These are phyloP conservation scores for Anodontia alba DNA, from an alignment of 2,888 invertebrate genomes.

Conservation along the genomic window DNA sequence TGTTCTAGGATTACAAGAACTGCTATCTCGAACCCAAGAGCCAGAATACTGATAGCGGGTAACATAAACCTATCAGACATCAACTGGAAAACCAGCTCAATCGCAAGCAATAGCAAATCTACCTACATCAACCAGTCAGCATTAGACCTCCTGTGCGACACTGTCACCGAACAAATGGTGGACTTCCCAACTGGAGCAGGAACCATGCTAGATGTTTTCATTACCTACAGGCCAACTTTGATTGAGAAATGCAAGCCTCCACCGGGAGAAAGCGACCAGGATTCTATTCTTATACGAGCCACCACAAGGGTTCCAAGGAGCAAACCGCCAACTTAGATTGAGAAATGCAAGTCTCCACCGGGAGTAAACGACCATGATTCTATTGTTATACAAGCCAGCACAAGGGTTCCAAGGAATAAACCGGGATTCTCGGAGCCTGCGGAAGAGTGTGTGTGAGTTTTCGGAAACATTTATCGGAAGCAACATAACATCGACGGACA, in stretches of 20 bases:
- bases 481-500: neutral
- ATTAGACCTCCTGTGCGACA: neutral
- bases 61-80: neutral
- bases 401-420: slow-evolving; percentile 29
- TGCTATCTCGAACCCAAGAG: too few relatives aligned
- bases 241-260: slow-evolving; percentile 17
- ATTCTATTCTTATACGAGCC: slow-evolving; percentile 23
- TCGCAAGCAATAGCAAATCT: neutral
- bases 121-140: neutral
- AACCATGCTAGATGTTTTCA: slow-evolving; percentile 25
- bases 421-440: slow-evolving; percentile 1
- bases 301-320: neutral
- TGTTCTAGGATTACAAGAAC: too few relatives aligned
- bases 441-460: too few relatives aligned
- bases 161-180: slow-evolving; percentile 14
- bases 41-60: neutral
- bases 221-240: slow-evolving; percentile 34
- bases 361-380: too few relatives aligned
- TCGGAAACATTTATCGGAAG: too few relatives aligned
- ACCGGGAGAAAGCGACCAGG: slow-evolving; percentile 39
- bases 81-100: neutral
- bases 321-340: neutral
- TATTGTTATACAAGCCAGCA: neutral
- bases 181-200: slow-evolving; percentile 29
- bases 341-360: too few relatives aligned